Evolutionary conservation across 2,888 invertebrate species (phyloP), one percentile per base, ranked within the genome.

Genomic region (Polydrusus cervinus): DNA sequence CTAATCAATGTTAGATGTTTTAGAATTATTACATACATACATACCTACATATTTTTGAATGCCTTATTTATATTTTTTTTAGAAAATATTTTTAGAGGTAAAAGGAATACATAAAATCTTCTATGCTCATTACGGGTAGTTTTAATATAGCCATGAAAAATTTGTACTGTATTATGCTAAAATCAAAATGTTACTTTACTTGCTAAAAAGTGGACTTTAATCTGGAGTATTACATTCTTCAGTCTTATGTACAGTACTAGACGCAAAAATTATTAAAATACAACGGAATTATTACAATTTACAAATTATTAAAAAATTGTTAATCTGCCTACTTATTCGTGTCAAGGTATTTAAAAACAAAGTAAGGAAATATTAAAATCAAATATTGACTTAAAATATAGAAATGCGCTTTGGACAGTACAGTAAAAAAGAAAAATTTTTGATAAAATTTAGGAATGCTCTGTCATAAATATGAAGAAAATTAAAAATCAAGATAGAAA

Each of bases 191-290:
- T 78, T 45, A 45, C 79, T 78, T 80, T 79, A 79, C 62, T 78
- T 80, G 79, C 82, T 81, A 82, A 81, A 60, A 79, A 79, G 80
- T 83, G 83, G 83, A 84, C 83, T 84, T 80, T 45, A 67, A 62
- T 34, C 7, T 74, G 81, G 82, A 82, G 81, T 83, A 83, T 83
- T 82, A 79, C 80, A 78, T 81, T 81, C 80, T 81, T 85, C 85
- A 85, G 85, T 85, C 85, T 85, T 84, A 85, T 84, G 78, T 84
- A 84, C 83, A 84, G 82, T 84, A 82, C 83, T 83, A 83, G 80
- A 81, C 79, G 81, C 83, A 78, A 69, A 78, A 79, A 81, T 72
- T 64, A 78, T 78, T 67, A 74, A 77, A 79, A 76, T 30, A 76
- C 64, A 78, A 77, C 75, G 18, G 75, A 79, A 60, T n/a, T 53